Evolutionary conservation across 1,140 invertebrate species (phyloP).

Genomic region (Bradysia coprophila): DNA sequence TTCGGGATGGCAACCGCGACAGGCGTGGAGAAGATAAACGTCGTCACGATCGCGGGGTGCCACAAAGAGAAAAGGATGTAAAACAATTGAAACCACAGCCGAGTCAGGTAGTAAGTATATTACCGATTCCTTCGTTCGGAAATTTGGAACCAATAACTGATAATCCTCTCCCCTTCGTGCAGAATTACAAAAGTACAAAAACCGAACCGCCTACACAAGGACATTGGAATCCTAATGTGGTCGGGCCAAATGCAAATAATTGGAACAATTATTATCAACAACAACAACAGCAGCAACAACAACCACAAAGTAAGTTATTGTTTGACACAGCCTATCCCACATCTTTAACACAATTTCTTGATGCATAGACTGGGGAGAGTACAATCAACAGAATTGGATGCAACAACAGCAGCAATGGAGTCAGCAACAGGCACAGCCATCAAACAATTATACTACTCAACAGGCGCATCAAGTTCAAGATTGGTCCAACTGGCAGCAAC

Average conservation of each 20-base stretch:
- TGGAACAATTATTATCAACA: not conserved
- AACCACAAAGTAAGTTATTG: not conserved
- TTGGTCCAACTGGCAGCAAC: no score
- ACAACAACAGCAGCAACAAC: not conserved
- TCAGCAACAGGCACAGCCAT: not conserved
- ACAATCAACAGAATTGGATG: not conserved
- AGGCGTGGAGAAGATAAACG: constrained; percentile 24
- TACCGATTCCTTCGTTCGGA: no score
- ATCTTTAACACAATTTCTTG: not conserved
- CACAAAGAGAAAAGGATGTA: not conserved
- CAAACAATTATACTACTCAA: no score
- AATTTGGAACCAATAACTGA: no score
- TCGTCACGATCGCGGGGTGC: constrained; percentile 9
- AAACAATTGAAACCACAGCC: not conserved
- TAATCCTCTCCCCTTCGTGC: no score
- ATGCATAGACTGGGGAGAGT: not conserved
- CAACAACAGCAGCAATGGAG: not conserved
- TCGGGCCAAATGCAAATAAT: not conserved
- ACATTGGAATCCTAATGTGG: not conserved
- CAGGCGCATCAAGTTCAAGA: no score
- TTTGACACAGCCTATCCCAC: not conserved
- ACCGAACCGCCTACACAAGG: not conserved
- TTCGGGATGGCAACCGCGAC: constrained; percentile 26
- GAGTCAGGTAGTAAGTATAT: no score
- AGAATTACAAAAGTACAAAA: not conserved